phyloP scores from a whole-genome alignment of 30 jellyfish, hydroid and myxozoan genomes.

The Aurelia aurita region DNA sequence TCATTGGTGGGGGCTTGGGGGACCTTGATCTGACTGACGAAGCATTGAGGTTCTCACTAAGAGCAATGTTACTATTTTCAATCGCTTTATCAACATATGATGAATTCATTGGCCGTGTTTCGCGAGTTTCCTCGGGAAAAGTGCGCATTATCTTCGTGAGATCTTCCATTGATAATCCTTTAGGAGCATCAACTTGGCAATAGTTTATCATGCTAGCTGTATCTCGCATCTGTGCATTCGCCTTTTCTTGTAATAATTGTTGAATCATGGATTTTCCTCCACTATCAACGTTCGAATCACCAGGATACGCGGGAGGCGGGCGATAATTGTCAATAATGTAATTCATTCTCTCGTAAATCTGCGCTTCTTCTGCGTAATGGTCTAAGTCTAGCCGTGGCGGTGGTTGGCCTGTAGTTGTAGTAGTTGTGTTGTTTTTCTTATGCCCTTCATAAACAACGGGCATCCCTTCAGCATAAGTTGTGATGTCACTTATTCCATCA shows the following conservation, averaged over 20 bases:
- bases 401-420: constrained; percentile 5
- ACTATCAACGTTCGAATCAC: constrained; percentile 47
- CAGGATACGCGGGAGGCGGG: constrained; percentile 96
- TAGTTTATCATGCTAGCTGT: constrained; percentile 94
- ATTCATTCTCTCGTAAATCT: constrained; percentile 73
- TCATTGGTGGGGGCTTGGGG: constrained; percentile 18
- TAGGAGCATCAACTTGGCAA: constrained; percentile 77
- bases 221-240: constrained; percentile 62
- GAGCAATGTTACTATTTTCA: neutral
- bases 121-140: constrained; percentile 37
- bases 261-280: constrained; percentile 58
- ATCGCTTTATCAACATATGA: neutral
- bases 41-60: neutral
- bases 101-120: neutral
- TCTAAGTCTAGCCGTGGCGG: constrained; percentile 36
- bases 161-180: constrained; percentile 66
- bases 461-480: constrained; percentile 62
- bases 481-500: constrained; percentile 49
- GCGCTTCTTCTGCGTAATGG: constrained; percentile 67
- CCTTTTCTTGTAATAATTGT: constrained; percentile 79
- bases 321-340: constrained; percentile 79
- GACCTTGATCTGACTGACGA: neutral
- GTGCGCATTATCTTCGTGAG: constrained; percentile 56
- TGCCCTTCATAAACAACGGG: constrained; percentile 53
- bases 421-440: constrained; percentile 14